Evolutionary conservation across 2,888 invertebrate genomes (phyloP), one percentile per base, ranked within the genome.

Genomic region (Athalia cordata): DNA sequence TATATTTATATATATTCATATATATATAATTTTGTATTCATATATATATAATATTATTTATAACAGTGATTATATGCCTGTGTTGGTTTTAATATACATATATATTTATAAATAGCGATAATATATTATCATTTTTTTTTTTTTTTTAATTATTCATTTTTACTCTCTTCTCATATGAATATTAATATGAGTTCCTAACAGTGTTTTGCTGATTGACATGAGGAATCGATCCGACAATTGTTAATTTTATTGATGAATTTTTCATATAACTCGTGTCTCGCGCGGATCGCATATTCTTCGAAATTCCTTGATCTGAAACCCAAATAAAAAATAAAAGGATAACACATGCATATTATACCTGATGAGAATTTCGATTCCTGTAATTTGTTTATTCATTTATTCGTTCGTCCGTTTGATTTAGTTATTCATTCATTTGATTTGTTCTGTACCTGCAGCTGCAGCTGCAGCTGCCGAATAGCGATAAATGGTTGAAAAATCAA

Each of bases 121-220:
- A 8, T 68, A 68, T 68, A 49, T 29, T 62, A 62, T 29, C 29
- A 29, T 29, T 29, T 29, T 29, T 29, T 29, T 29, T 0, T 29
- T 29, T 29, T 29, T 29, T 2, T 29, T 29, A 29, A 1, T 29
- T 29, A 29, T 29, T 29, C 29, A 29, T 29, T 29, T 29, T 29
- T 29, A 29, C 29, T 29, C 29, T 29, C 2, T 29, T 29, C 29
- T 29, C 13, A 62, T 62, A 62, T 62, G 15, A 6, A 62, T 62
- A 15, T 0, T 62, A n/a, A 62, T 75, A 75, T 43, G 43, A 62
- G 29, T 75, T 75, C 11, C 61, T 62, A 75, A 64, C 62, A 50
- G 62, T 75, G 47, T 55, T 64, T 55, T 64, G 62, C 49, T 75
- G 75, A 75, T 75, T 75, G 75, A 75, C 62, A 62, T 29, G 13